Evolutionary conservation across 1,140 invertebrate species (phyloP).

Genomic region (Bombus ignitus): DNA sequence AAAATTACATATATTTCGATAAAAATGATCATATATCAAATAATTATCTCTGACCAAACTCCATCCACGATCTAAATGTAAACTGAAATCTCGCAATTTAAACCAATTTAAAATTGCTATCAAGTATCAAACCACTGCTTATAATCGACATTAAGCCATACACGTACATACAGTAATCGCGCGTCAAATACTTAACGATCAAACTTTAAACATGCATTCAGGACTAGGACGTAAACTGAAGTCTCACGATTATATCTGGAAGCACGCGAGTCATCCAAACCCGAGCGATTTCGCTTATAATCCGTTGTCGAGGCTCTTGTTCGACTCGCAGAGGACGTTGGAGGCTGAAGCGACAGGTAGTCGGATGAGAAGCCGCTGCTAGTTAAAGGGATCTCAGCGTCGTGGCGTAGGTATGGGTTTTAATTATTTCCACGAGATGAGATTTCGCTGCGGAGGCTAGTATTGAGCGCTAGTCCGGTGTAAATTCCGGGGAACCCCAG

Average conservation of each 20-base stretch:
- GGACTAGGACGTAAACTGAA: not conserved
- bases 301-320: conserved; percentile 41
- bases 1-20: too few species aligned
- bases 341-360: conserved; percentile 56
- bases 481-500: conserved; percentile 70
- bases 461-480: conserved; percentile 71
- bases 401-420: conserved; percentile 62
- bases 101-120: not conserved
- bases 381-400: not conserved
- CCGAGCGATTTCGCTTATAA: conserved; percentile 39
- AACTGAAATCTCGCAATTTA: not conserved
- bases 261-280: not conserved
- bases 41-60: not conserved
- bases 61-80: not conserved
- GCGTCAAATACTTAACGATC: not conserved
- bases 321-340: conserved; percentile 23
- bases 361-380: conserved; percentile 49
- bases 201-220: not conserved
- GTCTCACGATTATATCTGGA: not conserved
- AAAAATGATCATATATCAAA: not conserved
- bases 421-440: conserved; percentile 74
- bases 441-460: conserved; percentile 67
- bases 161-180: not conserved
- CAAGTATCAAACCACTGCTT: not conserved
- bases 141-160: not conserved